Evolutionary conservation across 2,888 invertebrate species (phyloP), one percentile per base, ranked within the genome.

Genomic region (Himalopsyche japonica): DNA sequence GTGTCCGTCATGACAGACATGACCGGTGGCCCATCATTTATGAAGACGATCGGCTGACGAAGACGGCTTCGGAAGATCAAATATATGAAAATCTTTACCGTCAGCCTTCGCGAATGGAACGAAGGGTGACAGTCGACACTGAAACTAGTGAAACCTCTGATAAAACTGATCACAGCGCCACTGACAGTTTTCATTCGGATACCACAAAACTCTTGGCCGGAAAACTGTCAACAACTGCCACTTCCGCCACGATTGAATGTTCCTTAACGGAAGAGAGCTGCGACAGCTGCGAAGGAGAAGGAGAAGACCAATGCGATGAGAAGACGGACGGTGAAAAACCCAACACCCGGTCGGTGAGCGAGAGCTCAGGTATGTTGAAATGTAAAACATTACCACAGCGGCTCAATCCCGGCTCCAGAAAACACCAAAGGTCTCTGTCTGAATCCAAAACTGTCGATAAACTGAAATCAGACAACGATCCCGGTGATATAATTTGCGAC

Each of bases 21-120:
- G 95, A 96, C 86, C 93, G 93, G 88, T 96, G 96, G 93, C 96
- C 96, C 0, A 93, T 96, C 57, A 94, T 95, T 87, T 94, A 94
- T 86, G 95, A 95, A 82, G 94, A 95, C 89, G 92, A 93, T 84
- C 94, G 93, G 91, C 90, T 92, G 80, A 90, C 92, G 30, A 89
- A 88, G 83, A 89, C 89, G 47, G 89, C 91, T 1, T 91, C 91
- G 24, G 92, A 93, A 20, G 90, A 91, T 88, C 90, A 90, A 49
- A 86, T 87, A 3, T 90, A 89, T 77, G 90, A 90, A 84, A 89
- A 90, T 88, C 86, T 89, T 90, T 84, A 90, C 90, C 1, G 57
- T 43, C 37, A 91, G 91, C 2, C 91, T 91, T 10, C 90, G 91
- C 82, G 88, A 89, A 57, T 89, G 0, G 90, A 89, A 86, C 70